Evolutionary conservation across 1,140 invertebrate species (phyloP), one percentile per base, ranked within the genome.

Genomic region (Ladona fulva): DNA sequence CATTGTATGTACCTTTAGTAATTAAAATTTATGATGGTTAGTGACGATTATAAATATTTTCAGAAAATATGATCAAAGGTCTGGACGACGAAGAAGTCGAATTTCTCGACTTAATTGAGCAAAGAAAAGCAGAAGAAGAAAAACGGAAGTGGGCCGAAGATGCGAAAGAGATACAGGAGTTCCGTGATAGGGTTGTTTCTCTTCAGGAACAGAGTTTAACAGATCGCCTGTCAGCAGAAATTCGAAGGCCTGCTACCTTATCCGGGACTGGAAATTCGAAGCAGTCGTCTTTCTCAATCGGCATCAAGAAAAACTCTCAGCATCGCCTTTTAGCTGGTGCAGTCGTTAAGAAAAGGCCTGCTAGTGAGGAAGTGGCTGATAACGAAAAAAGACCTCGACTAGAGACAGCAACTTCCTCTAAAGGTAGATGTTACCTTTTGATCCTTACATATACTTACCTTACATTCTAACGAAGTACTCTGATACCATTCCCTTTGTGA

Each of bases 71-170:
- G 88, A 96, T 98, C 78, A 93, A 95, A 85, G 95, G 95, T 11
- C 86, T 98, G 1, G 96, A 98, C 85, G 95, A 97, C 83, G 97
- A 98, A 86, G 97, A 98, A 88, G 92, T 96, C 0, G 92, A 95
- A 80, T 98, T 98, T 85, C 85, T 98, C 11, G 94, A 98, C 82
- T 87, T 94, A 74, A 94, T 98, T 11, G 94, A 97, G 85, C 88
- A 91, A 79, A 92, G 91, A 24, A 96, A 95, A 87, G 88, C 94
- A 44, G 92, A 93, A 78, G 92, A 93, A 52, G 95, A 96, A 80
- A 88, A 91, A 78, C 91, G 92, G 83, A 94, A 95, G 78, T 88
- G 90, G 82, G 84, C 91, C 44, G 94, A 96, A 83, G 95, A 97
- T 83, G 89, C 91, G 81, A 87, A 89, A 80, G 93, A 95, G 84